Conservation (phyloP, 2,888 invertebrate species). For the Acleris sparsana region DNA sequence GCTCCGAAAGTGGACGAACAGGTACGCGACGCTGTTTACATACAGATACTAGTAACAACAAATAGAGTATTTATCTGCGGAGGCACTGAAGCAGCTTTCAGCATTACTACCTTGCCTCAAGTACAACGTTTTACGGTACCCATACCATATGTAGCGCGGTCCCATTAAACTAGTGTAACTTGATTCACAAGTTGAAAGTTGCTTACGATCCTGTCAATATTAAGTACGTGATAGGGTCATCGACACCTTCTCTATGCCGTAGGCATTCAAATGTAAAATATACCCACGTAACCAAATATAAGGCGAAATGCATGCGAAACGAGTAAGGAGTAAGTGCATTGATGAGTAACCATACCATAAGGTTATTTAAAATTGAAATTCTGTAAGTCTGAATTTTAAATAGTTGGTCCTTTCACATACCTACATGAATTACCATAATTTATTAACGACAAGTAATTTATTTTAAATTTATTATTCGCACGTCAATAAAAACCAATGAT, state of each 20-base stretch:
- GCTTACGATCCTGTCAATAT: slow-evolving; percentile 52
- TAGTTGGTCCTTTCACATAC: slow-evolving; percentile 49
- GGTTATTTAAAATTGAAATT: slow-evolving; percentile 45
- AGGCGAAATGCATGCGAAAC: slow-evolving; percentile 39
- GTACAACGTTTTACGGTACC: slow-evolving; percentile 54
- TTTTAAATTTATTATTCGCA: slow-evolving; percentile 28
- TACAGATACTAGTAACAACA: slow-evolving; percentile 69
- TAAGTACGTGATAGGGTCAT: slow-evolving; percentile 52
- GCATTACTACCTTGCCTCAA: slow-evolving; percentile 39
- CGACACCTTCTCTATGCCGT: slow-evolving; percentile 57
- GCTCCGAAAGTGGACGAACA: slow-evolving; percentile 82
- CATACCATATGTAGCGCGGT: slow-evolving; percentile 52
- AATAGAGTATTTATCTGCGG: slow-evolving; percentile 64
- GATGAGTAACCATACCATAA: slow-evolving; percentile 48
- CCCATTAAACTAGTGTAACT: slow-evolving; percentile 53
- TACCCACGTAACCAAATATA: slow-evolving; percentile 39
- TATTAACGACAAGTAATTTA: slow-evolving; percentile 37
- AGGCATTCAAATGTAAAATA: slow-evolving; percentile 37
- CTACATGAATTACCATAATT: slow-evolving; percentile 41
- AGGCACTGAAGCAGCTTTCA: slow-evolving; percentile 6
- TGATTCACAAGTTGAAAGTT: slow-evolving; percentile 59
- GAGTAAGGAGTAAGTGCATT: slow-evolving; percentile 39
- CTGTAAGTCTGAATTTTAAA: slow-evolving; percentile 47
- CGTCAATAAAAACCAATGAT: slow-evolving; percentile 49
- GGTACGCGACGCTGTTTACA: slow-evolving; percentile 81